Base-by-base conservation (phyloP, 2,113 vertebrate species). In the Phylloscopus trochilus region DNA sequence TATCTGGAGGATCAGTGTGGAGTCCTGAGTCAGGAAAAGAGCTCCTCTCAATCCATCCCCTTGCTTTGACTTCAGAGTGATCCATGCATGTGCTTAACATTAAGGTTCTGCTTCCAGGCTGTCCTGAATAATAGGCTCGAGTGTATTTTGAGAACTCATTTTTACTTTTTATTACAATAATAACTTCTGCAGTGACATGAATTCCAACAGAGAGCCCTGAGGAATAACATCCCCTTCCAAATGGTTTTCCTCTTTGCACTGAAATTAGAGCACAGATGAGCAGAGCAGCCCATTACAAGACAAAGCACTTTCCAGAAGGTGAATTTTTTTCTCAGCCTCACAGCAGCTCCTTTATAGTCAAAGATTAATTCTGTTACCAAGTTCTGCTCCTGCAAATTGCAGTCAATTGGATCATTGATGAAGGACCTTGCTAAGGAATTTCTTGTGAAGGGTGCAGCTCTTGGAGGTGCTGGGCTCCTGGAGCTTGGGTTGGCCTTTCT, bases 141-240 rank as follows among this genome's bases (percentile, higher is more conserved):
- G 90, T 88, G 93, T 92, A 93, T 96, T 97, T 96, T 90, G 95
- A 96, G 94, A 93, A 81, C 90, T 92, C 90, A 60, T 95, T 97
- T 95, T 94, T 92, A 91, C 87, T 93, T 93, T 96, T 96, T 97
- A 95, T 97, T 96, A 19, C 94, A 91, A 97, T 95, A 97, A 96
- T 95, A 95, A 96, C 95, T 96, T 97, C 95, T 97, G 79, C 94
- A 93, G 95, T 81, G 85, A 95, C 93, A 96, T 26, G 88, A 89
- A 90, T 94, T 96, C 93, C 95, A 92, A 60, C 92, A 66, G 24
- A 20, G 88, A 93, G 88, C 80, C 26, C 85, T 5, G 8, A 95
- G 93, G 75, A 93, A 91, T 81, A 95, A 81, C 93, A 95, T 62
- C 51, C 35, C 70, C 87, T 89, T 96, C 94, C 95, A 96, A 93